A percentile compares a stretch with the other conserved stretches of the same genome.
Evolutionary conservation across 1,140 invertebrate species (phyloP).

Genomic region (Pogonomyrmex barbatus): DNA sequence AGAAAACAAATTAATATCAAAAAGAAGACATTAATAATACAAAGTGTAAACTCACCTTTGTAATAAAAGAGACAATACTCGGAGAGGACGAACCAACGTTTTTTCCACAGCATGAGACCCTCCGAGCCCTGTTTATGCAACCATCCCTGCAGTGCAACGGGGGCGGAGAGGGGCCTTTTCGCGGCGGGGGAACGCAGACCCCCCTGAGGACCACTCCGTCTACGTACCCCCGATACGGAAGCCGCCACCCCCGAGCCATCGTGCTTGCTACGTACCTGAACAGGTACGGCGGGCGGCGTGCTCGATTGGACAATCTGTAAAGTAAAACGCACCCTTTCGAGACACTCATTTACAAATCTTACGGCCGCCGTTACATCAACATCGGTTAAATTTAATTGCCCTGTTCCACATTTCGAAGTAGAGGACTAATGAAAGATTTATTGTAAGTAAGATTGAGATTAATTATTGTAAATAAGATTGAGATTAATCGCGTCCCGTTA

Average conservation of each 20-base stretch:
- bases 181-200: constrained; percentile 91
- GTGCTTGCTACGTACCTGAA: constrained; percentile 79
- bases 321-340: background rate
- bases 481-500: constrained; percentile 21
- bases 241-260: constrained; percentile 85
- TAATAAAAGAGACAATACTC: constrained; percentile 98
- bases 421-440: background rate
- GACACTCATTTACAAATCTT: constrained; percentile 17
- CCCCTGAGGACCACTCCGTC: constrained; percentile 88
- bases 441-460: constrained; percentile 8
- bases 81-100: constrained; percentile 97
- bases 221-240: constrained; percentile 87
- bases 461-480: background rate
- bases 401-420: background rate
- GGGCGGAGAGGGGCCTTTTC: constrained; percentile 91
- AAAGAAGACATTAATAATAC: background rate
- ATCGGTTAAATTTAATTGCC: background rate
- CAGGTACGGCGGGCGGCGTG: constrained; percentile 75
- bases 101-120: constrained; percentile 97
- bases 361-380: background rate
- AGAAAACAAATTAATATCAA: background rate
- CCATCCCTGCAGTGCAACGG: constrained; percentile 95
- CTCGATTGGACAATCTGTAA: constrained; percentile 81
- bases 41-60: constrained; percentile 90
- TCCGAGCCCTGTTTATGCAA: constrained; percentile 96